Evolutionary conservation across 2,113 vertebrate species (phyloP), one percentile per base, ranked within the genome.

Genomic region (Larimichthys crocea): DNA sequence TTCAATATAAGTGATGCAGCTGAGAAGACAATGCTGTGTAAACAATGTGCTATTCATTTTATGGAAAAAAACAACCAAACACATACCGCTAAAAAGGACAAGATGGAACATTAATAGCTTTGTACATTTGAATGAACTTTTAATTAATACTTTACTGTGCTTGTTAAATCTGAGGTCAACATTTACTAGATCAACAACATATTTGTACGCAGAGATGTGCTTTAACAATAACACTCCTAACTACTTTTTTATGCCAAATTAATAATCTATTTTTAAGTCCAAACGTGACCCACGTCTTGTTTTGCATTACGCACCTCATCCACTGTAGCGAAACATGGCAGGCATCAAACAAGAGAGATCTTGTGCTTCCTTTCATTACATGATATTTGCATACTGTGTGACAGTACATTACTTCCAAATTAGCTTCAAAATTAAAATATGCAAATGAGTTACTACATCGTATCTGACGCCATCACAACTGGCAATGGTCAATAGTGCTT

Each of bases 381-480:
- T 55, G 63, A 74, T 71, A 89, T 89, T 90, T 87, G 84, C 89
- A 90, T 89, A 87, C 48, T 52, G 64, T 61, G 81, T 83, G 86
- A 88, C 78, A 87, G 77, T 79, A 83, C 87, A 91, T 90, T 90
- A 80, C 87, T 84, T 86, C 68, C 62, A 87, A 90, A 90, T 91
- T 89, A 87, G 75, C 87, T 92, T 88, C 64, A 83, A 78, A 91
- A 90, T 91, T 87, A 89, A 90, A 91, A 89, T 90, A 87, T 91
- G 84, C 76, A 91, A 89, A 91, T 88, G 40, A 83, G 69, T 46
- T 52, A 63, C 67, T 59, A 68, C 70, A 92, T 83, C 83, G 84
- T 82, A 62, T 89, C 80, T 90, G 76, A 88, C 17, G 65, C 59
- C 80, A 82, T 80, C 74, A 67, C 53, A 73, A 49, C 70, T 48